Evolutionary conservation across 2,113 vertebrate genomes (phyloP), one percentile per base, ranked within the genome.

Genomic region (Trichomycterus rosablanca): DNA sequence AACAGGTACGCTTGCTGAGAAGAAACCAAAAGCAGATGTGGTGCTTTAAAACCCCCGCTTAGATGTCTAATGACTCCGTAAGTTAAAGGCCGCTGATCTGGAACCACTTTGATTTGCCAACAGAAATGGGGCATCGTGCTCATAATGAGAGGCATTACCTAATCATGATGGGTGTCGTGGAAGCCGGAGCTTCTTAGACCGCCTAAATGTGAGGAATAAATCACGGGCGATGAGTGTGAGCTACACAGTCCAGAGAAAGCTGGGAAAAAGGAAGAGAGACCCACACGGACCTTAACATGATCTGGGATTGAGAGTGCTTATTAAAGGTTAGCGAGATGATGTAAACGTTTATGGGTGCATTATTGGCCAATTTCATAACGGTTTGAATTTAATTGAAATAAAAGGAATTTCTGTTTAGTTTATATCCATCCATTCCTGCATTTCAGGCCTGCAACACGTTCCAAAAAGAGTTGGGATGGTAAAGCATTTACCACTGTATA

Each of bases 21-120:
- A n/a, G n/a, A 64, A 75, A 72, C 43, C 52, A 54, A 73, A 69
- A 72, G 73, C 75, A 79, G 71, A 77, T 72, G 74, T 74, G 77
- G 74, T 49, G 48, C 69, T 76, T 78, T 43, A 78, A 53, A 59
- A 46, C 71, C 68, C 68, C 59, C 66, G 65, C 55, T 79, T 51
- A 70, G 68, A 80, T 73, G 67, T 72, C 42, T 74, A 80, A 80
- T 77, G 77, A 80, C 62, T 77, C 63, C 20, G 68, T 65, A 77
- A 76, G 77, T 76, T 71, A 71, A 66, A 54, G 46, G 26, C 64
- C 35, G 28, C 49, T 72, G 63, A 71, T 76, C 73, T 78, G 68
- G 58, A 66, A 62, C 51, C 45, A 53, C 43, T 74, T 65, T 73
- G 66, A 73, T 76, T 77, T 76, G 70, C 78, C 73, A 77, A 61